Evolutionary conservation across 2,888 invertebrate genomes (phyloP).

Genomic region (Ptychoptera albimana): DNA sequence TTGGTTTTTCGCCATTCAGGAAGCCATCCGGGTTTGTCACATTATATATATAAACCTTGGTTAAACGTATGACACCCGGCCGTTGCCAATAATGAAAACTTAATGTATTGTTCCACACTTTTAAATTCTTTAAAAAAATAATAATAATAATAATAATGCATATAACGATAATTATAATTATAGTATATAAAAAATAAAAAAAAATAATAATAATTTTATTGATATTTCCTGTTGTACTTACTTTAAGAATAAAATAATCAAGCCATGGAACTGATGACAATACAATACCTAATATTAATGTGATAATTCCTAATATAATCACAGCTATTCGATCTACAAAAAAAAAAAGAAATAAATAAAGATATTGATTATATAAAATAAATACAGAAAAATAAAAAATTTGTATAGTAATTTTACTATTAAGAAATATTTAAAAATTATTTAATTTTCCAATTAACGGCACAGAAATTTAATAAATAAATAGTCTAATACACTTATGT

Average conservation of each 20-base stretch:
- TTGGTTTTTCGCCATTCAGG: conserved; percentile 62
- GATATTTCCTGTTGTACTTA: conserved; percentile 27
- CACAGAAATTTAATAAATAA: too few species aligned
- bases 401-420: too few species aligned
- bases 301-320: conserved; percentile 63
- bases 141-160: background rate
- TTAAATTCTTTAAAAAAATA: conserved; percentile 48
- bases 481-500: too few species aligned
- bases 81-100: conserved; percentile 83
- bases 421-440: too few species aligned
- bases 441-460: too few species aligned
- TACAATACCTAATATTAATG: conserved; percentile 62
- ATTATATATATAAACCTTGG: conserved; percentile 80
- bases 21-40: conserved; percentile 74
- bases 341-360: conserved; percentile 15
- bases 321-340: conserved; percentile 67
- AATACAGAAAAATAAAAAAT: background rate
- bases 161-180: background rate
- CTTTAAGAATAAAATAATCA: conserved; percentile 74
- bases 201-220: background rate
- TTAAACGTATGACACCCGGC: conserved; percentile 65
- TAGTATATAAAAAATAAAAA: background rate
- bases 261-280: conserved; percentile 76
- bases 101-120: conserved; percentile 67
- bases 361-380: background rate